Percentiles rank a stretch among this genome's conserved stretches.
Evolutionary conservation across 2,888 invertebrate species (phyloP).

Genomic region (Lasioglossum marginatum): DNA sequence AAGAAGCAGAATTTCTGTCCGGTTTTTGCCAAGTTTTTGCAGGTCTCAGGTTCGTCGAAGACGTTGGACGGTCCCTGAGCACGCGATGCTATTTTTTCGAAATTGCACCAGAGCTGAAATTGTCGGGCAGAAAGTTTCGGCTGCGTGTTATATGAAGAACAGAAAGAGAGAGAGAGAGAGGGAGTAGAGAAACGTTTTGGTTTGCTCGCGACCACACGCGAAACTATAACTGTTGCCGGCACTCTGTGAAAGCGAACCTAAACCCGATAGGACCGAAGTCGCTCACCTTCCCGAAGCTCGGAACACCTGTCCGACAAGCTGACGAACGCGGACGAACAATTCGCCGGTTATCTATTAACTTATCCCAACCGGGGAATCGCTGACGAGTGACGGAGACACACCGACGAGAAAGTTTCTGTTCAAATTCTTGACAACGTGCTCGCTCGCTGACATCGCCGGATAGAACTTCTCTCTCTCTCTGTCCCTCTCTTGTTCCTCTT

Average conservation of each 20-base stretch:
- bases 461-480: neutral
- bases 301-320: conserved; percentile 12
- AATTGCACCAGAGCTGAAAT: conserved; percentile 13
- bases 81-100: conserved; percentile 32
- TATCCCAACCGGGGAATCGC: neutral
- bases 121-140: conserved; percentile 16
- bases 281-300: neutral
- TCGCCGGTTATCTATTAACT: neutral
- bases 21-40: neutral
- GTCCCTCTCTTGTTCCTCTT: neutral
- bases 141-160: neutral
- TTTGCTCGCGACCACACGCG: conserved; percentile 27
- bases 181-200: neutral
- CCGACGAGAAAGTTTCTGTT: neutral
- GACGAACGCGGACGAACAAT: neutral
- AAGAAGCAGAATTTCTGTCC: neutral
- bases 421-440: neutral
- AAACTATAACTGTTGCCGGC: conserved; percentile 14
- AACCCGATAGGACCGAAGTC: conserved; percentile 5
- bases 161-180: neutral
- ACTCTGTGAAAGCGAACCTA: conserved; percentile 9
- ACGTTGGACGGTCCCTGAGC: conserved; percentile 16
- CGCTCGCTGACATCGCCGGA: neutral
- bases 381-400: neutral
- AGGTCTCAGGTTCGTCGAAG: conserved; percentile 11